Percentiles rank a stretch among this genome's conserved stretches.
phyloP scores from a whole-genome alignment of 2,888 invertebrate genomes.

The Chromoteleia sp. region DNA sequence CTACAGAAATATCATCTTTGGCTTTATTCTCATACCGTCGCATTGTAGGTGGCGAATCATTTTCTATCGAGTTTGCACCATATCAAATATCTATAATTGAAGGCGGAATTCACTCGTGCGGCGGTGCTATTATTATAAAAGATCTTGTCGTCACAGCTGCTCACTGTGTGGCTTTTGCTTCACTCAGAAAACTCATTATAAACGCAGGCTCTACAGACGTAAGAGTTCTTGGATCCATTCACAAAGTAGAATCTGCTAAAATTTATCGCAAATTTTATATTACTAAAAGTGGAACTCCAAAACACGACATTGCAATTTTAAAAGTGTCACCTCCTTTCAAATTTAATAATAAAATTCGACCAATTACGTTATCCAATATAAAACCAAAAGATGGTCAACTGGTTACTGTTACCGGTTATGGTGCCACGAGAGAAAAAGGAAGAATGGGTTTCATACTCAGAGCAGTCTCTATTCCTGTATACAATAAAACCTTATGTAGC shows the following conservation, averaged over 20 bases:
- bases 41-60: constrained; percentile 33
- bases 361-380: constrained; percentile 3
- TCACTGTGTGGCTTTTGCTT: constrained; percentile 14
- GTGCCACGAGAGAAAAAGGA: constrained; percentile 25
- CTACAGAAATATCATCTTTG: background rate
- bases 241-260: background rate
- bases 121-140: constrained; percentile 22
- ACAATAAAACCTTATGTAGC: background rate
- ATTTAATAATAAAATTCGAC: constrained; percentile 8
- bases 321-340: constrained; percentile 31
- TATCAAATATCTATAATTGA: constrained; percentile 19
- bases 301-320: constrained; percentile 40
- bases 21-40: background rate
- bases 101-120: constrained; percentile 3
- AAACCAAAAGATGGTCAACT: constrained; percentile 3
- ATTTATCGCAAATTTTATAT: background rate
- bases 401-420: constrained; percentile 48
- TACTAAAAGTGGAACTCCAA: background rate
- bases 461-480: constrained; percentile 20
- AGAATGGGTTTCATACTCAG: background rate
- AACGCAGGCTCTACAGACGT: constrained; percentile 18
- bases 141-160: constrained; percentile 24
- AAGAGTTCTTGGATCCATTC: background rate
- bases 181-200: background rate
- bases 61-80: constrained; percentile 17